These are phyloP conservation scores for Papilio xuthus DNA, from an alignment of 1,140 invertebrate species.

Conservation along the genomic window DNA sequence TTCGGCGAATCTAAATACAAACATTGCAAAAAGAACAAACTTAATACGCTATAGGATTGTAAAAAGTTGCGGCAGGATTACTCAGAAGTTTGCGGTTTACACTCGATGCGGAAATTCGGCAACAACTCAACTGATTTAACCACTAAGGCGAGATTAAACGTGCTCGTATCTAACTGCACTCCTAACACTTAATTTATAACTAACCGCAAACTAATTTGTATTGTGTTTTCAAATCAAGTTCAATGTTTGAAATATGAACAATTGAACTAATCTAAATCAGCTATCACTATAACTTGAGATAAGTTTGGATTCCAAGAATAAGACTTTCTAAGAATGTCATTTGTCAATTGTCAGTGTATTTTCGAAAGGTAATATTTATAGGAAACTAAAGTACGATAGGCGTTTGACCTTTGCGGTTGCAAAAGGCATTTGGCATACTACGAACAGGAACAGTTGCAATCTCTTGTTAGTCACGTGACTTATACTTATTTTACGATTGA, in stretches of 20 bases:
- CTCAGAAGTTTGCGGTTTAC: slow-evolving; percentile 3
- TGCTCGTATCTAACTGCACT: neutral
- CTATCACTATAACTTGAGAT: neutral
- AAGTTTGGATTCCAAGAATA: neutral
- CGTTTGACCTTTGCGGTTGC: slow-evolving; percentile 2
- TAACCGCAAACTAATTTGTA: neutral
- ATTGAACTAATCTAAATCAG: neutral
- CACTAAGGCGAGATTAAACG: neutral
- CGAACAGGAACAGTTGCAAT: neutral
- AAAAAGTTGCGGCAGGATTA: neutral
- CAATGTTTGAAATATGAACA: neutral
- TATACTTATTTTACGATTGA: neutral
- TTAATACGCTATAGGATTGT: neutral
- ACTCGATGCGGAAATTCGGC: slow-evolving; percentile 9
- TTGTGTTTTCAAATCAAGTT: neutral
- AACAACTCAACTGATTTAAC: neutral
- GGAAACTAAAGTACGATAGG: neutral
- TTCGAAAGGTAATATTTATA: no score
- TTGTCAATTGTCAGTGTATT: neutral
- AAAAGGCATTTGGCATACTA: neutral
- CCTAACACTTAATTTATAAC: neutral
- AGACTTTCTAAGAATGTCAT: neutral
- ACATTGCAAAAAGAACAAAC: neutral
- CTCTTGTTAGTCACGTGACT: neutral
- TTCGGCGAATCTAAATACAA: no score